These are phyloP conservation scores for Drosophila setosimentum DNA, from an alignment of 2,888 invertebrate species.

Conservation along the genomic window DNA sequence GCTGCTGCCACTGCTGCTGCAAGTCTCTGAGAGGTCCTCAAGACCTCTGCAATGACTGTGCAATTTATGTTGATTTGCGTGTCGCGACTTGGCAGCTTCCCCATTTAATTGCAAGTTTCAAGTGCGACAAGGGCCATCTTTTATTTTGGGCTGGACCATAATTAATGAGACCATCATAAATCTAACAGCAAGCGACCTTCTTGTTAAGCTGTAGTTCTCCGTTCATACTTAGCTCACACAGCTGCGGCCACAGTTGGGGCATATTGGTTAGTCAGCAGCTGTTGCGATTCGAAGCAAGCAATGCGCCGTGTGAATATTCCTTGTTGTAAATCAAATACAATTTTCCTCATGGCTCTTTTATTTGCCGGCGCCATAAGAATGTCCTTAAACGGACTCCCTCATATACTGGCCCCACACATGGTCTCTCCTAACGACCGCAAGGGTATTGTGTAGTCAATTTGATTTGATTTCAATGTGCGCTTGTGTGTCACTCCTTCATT, in stretches of 20 bases:
- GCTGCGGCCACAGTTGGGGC: constrained; percentile 11
- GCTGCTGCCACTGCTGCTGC: constrained; percentile 8
- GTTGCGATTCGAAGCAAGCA: background rate
- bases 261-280: constrained; percentile 18
- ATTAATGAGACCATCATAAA: constrained; percentile 78
- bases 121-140: constrained; percentile 67
- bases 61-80: constrained; percentile 79
- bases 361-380: background rate
- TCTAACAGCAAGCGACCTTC: constrained; percentile 54
- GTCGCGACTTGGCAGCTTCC: constrained; percentile 55
- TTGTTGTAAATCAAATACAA: background rate
- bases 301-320: background rate
- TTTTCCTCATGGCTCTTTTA: background rate
- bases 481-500: constrained; percentile 27
- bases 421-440: background rate
- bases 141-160: constrained; percentile 63
- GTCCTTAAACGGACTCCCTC: background rate
- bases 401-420: background rate
- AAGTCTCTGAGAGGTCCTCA: constrained; percentile 10
- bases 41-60: constrained; percentile 23
- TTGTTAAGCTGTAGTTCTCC: constrained; percentile 42
- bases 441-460: constrained; percentile 42
- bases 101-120: constrained; percentile 70
- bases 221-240: constrained; percentile 19
- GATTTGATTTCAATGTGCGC: constrained; percentile 25